These are phyloP conservation scores for Microtus montanus DNA, from an alignment of 2,113 vertebrate genomes.

Conservation along the genomic window DNA sequence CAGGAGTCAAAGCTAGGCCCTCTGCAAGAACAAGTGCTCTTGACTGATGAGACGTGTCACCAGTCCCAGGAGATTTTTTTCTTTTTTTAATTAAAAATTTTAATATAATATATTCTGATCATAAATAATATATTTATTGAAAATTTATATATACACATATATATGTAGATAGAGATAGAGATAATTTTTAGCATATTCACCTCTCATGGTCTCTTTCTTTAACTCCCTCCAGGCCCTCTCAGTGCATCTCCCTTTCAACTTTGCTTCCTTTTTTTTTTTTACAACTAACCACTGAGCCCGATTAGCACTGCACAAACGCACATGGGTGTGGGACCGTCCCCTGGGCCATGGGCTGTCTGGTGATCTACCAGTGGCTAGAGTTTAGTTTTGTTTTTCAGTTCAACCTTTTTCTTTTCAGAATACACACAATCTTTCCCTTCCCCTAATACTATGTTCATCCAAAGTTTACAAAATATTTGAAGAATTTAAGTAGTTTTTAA, in stretches of 20 bases:
- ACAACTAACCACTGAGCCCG: neutral
- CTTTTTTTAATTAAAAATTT: neutral
- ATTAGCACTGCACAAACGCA: neutral
- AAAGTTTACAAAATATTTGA: neutral
- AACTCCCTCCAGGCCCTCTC: neutral
- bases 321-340: neutral
- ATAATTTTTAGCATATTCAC: neutral
- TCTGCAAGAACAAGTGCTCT: neutral
- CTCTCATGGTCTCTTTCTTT: neutral
- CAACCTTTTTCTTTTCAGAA: neutral
- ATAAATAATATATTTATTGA: neutral
- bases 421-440: neutral
- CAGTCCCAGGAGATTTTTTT: neutral
- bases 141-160: neutral
- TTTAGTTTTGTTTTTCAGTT: neutral
- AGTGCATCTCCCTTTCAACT: neutral
- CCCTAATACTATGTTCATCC: neutral
- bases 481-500: constrained; percentile 16
- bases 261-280: neutral
- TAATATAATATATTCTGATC: neutral
- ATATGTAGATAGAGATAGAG: neutral
- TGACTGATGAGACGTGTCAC: neutral
- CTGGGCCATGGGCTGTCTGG: neutral
- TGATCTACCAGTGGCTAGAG: neutral
- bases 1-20: neutral